These are phyloP conservation scores for Sandelia bainsii DNA, from an alignment of 2,797 vertebrate genomes.

Conservation along the genomic window DNA sequence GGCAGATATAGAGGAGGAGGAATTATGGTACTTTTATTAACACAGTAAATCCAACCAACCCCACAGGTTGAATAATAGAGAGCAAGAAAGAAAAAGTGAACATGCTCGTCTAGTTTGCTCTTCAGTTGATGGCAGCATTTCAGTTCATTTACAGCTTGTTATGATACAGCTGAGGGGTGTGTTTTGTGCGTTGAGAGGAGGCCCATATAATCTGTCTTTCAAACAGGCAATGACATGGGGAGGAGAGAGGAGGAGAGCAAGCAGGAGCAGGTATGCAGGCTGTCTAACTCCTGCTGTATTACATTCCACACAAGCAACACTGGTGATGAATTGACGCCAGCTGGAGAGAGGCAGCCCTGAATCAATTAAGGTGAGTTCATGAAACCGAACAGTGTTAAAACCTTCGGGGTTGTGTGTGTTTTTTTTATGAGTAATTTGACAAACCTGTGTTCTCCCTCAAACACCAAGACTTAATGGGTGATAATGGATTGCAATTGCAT, in stretches of 20 bases:
- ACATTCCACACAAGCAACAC: slow-evolving; percentile 61
- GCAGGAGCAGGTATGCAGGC: slow-evolving; percentile 61
- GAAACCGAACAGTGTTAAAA: slow-evolving; percentile 76
- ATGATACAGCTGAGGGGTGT: slow-evolving; percentile 64
- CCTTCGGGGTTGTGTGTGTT: slow-evolving; percentile 15
- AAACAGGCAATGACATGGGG: slow-evolving; percentile 73
- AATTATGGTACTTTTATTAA: slow-evolving; percentile 80
- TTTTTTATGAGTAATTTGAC: slow-evolving; percentile 68
- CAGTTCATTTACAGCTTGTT: slow-evolving; percentile 76
- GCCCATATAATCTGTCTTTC: slow-evolving; percentile 82
- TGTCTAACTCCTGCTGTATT: slow-evolving; percentile 70
- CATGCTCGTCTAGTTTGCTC: slow-evolving; percentile 42
- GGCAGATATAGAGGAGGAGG: slow-evolving; percentile 45
- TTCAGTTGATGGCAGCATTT: slow-evolving; percentile 57
- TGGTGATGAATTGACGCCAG: slow-evolving; percentile 82
- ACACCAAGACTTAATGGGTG: slow-evolving; percentile 36
- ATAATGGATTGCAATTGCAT: slow-evolving; percentile 63
- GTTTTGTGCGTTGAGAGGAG: slow-evolving; percentile 64
- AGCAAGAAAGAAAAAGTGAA: slow-evolving; percentile 8
- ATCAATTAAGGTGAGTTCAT: slow-evolving; percentile 81
- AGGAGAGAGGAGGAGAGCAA: slow-evolving; percentile 43
- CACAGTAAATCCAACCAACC: slow-evolving; percentile 76
- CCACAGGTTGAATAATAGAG: slow-evolving; percentile 30
- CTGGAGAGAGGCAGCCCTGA: slow-evolving; percentile 78
- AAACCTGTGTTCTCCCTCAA: slow-evolving; percentile 53